Evolutionary conservation across 2,797 vertebrate genomes (phyloP).

Genomic region (Carapus acus): DNA sequence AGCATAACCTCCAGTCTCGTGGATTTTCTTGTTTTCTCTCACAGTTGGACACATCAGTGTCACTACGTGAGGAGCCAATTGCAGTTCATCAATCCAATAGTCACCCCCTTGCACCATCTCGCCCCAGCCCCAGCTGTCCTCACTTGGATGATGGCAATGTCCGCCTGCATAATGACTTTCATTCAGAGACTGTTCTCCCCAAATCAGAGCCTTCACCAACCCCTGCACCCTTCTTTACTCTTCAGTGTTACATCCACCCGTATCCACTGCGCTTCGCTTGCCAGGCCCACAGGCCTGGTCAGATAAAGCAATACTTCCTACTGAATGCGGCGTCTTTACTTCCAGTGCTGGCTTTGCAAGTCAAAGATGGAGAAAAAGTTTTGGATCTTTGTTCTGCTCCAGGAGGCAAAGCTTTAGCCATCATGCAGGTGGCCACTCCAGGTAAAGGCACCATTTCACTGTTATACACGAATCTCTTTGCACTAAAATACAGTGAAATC

Average conservation of each 20-base stretch:
- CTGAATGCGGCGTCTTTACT: constrained; percentile 91
- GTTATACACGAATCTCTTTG: no score
- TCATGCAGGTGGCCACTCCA: constrained; percentile 83
- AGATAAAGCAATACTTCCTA: constrained; percentile 87
- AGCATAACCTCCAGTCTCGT: constrained; percentile 64
- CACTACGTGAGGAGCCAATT: constrained; percentile 13
- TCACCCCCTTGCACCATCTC: constrained; percentile 10
- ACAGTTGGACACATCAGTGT: constrained; percentile 24
- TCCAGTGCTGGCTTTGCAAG: constrained; percentile 83
- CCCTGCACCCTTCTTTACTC: constrained; percentile 34
- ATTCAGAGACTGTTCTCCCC: no score
- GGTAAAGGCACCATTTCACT: constrained; percentile 67
- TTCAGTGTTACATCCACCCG: constrained; percentile 80
- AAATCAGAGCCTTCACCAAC: constrained; percentile 23
- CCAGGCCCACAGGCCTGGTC: constrained; percentile 78
- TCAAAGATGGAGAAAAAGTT: constrained; percentile 80
- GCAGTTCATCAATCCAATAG: constrained; percentile 13
- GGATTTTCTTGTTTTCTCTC: constrained; percentile 75
- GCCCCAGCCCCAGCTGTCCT: constrained; percentile 3
- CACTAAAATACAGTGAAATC: no score
- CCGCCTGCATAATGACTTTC: constrained; percentile 33
- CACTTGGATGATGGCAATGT: constrained; percentile 8
- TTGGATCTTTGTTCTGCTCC: constrained; percentile 95
- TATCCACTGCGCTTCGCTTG: constrained; percentile 72
- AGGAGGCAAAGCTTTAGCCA: constrained; percentile 87